A percentile compares a stretch with the other conserved stretches of the same genome.
Conservation (phyloP, 2,797 vertebrate genomes). For the Geotrypetes seraphini region DNA sequence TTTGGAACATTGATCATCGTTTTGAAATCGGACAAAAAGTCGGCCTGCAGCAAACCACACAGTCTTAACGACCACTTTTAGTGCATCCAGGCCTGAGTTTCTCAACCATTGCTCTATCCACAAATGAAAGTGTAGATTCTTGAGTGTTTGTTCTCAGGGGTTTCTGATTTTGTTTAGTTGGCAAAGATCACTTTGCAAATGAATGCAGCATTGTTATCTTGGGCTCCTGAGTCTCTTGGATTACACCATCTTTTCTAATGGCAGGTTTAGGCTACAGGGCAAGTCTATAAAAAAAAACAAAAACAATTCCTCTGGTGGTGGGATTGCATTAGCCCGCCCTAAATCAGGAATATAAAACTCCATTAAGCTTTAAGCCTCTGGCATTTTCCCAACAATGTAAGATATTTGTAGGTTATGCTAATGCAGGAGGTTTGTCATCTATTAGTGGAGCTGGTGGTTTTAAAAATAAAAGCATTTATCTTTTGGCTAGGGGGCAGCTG, state of each 20-base stretch:
- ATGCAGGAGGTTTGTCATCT: slow-evolving; percentile 33
- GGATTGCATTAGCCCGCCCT: slow-evolving; percentile 42
- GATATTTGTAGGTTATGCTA: slow-evolving; percentile 37
- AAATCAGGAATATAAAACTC: slow-evolving; percentile 45
- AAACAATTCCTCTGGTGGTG: slow-evolving; percentile 30
- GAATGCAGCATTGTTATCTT: slow-evolving; percentile 9
- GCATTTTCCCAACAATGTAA: slow-evolving; percentile 30
- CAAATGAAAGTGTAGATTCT: too few species aligned
- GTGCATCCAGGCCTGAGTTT: too few species aligned
- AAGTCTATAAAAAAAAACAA: slow-evolving; percentile 44
- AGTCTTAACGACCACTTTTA: too few species aligned
- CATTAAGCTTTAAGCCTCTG: slow-evolving; percentile 38
- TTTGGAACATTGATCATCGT: too few species aligned
- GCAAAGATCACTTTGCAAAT: slow-evolving; percentile 5
- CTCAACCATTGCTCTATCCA: too few species aligned
- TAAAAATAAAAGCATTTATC: slow-evolving; percentile 44
- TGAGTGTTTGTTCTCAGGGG: not conserved
- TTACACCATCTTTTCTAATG: slow-evolving; percentile 38
- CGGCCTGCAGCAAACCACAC: too few species aligned
- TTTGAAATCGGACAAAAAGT: too few species aligned
- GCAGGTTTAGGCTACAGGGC: slow-evolving; percentile 38
- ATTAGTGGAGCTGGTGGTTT: slow-evolving; percentile 40
- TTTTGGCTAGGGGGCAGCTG: too few species aligned
- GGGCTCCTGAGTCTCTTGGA: slow-evolving; percentile 19
- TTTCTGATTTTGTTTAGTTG: not conserved